These are phyloP conservation scores for Ephialtes manifestator DNA, from an alignment of 2,888 invertebrate genomes.

Conservation along the genomic window DNA sequence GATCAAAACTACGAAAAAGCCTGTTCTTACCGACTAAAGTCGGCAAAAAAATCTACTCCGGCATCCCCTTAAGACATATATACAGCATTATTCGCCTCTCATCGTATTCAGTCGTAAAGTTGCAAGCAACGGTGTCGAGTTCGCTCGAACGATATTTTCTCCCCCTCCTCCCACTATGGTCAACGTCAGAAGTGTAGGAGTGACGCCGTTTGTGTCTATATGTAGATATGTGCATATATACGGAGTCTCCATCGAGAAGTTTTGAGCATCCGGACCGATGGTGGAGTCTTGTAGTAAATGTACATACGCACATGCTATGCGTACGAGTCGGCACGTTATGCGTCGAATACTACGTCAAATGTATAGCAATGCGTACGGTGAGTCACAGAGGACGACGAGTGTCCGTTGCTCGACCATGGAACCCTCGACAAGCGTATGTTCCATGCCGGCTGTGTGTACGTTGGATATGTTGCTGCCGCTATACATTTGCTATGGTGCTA, in stretches of 20 bases:
- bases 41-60: too few relatives aligned
- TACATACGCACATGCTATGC: constrained; percentile 22
- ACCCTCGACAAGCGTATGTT: constrained; percentile 36
- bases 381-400: constrained; percentile 60
- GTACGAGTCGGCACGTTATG: neutral
- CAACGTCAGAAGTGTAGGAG: neutral
- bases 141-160: constrained; percentile 55
- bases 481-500: constrained; percentile 13
- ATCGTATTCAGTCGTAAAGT: constrained; percentile 61
- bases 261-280: constrained; percentile 44
- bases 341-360: constrained; percentile 24
- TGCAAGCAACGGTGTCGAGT: constrained; percentile 65
- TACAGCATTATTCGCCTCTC: constrained; percentile 23
- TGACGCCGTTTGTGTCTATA: neutral
- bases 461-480: constrained; percentile 6
- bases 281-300: constrained; percentile 15
- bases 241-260: constrained; percentile 4
- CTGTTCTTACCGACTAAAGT: too few relatives aligned
- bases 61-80: too few relatives aligned
- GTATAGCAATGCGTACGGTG: constrained; percentile 55
- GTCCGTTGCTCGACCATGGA: constrained; percentile 65
- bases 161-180: neutral
- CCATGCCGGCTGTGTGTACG: constrained; percentile 35
- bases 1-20: too few relatives aligned
- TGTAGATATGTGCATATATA: neutral